Conservation (phyloP, 2,113 vertebrate genomes). For the Cervus canadensis region DNA sequence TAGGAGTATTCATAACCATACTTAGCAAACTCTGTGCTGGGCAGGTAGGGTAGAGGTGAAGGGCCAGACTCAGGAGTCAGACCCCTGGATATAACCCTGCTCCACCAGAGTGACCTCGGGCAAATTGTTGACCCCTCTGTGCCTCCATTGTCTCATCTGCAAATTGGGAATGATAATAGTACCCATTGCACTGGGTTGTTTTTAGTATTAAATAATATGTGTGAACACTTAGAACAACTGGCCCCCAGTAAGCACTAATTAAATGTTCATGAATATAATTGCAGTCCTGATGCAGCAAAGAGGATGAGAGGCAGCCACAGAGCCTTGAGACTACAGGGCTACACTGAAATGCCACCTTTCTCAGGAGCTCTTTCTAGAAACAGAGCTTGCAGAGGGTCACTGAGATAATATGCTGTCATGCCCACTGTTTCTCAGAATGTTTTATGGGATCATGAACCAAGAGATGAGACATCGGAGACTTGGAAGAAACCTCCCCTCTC, state of each 20-base stretch:
- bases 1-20: not conserved
- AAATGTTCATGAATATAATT: not conserved
- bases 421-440: not conserved
- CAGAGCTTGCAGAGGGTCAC: not conserved
- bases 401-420: not conserved
- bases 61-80: not conserved
- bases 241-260: not conserved
- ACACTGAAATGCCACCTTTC: not conserved
- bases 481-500: not conserved
- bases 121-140: not conserved
- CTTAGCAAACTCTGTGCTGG: accelerated
- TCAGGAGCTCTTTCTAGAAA: not conserved
- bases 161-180: not conserved
- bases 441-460: not conserved
- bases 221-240: not conserved
- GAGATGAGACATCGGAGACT: not conserved
- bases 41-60: not conserved
- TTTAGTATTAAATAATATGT: not conserved
- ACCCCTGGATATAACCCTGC: not conserved
- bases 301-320: not conserved
- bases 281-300: not conserved
- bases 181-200: not conserved
- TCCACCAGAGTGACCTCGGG: not conserved
- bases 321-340: not conserved
- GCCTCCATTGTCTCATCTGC: not conserved